A percentile compares a stretch with the other conserved stretches of the same genome.
Evolutionary conservation across 2,888 invertebrate genomes (phyloP).

Genomic region (Erannis defoliaria): DNA sequence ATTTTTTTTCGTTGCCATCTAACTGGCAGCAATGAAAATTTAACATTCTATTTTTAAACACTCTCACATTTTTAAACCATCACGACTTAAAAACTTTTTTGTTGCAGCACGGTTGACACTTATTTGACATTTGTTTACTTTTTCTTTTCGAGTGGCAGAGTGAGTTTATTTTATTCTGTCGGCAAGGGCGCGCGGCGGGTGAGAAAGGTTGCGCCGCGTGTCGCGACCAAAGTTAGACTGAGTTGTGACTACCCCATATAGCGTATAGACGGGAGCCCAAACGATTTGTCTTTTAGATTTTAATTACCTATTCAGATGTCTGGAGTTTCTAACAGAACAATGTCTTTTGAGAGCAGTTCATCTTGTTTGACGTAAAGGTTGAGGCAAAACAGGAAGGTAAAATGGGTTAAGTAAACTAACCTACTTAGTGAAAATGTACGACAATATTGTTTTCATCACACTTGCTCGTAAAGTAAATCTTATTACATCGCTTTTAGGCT

Average conservation of each 20-base stretch:
- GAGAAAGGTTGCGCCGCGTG: conserved; percentile 54
- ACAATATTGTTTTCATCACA: conserved; percentile 3
- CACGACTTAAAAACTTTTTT: conserved; percentile 25
- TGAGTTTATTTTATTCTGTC: conserved; percentile 47
- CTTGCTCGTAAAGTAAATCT: too few relatives aligned
- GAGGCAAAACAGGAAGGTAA: conserved; percentile 10
- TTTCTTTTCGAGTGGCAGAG: conserved; percentile 46
- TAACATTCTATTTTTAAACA: conserved; percentile 45
- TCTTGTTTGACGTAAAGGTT: conserved; percentile 15
- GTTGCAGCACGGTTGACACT: conserved; percentile 39
- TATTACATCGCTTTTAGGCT: too few relatives aligned
- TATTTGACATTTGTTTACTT: conserved; percentile 48
- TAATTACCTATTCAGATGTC: conserved; percentile 42
- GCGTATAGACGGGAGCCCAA: conserved; percentile 41
- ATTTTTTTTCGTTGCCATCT: conserved; percentile 81
- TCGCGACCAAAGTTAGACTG: conserved; percentile 71
- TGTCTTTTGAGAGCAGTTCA: conserved; percentile 31
- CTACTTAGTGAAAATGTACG: neutral
- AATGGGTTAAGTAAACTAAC: conserved; percentile 6
- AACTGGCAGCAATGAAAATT: conserved; percentile 48
- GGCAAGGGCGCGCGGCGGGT: conserved; percentile 45
- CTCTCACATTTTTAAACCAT: conserved; percentile 34
- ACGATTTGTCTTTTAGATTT: conserved; percentile 46
- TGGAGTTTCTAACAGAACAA: conserved; percentile 34
- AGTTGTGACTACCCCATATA: conserved; percentile 57